Base-by-base conservation (phyloP, 2,797 vertebrate species). In the Sebastes minor region DNA sequence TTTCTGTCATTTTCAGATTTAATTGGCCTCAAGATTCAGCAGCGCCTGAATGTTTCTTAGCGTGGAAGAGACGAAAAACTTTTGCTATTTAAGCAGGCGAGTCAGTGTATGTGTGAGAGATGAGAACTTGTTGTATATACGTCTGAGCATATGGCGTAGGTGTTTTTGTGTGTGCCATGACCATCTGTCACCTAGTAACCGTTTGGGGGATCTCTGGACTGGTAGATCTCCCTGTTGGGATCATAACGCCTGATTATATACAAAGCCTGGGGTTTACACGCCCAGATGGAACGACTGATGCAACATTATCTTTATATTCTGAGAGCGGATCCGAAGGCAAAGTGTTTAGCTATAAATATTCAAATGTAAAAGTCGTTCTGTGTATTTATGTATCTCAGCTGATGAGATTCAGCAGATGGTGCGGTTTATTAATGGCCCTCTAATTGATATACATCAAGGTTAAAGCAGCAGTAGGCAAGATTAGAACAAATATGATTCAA, bases 171-270 rank as follows among this genome's bases (percentile, higher is more conserved):
- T 84, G 71, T 81, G 74, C 79, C 88, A 75, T 80, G 83, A 85
- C 93, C 93, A 95, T 94, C 93, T 95, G 95, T 94, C 88, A 90
- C 84, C 83, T 84, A 87, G 85, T 85, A 90, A 91, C 85, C 57
- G 83, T 91, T 88, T 83, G 78, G 71, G 53, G 86, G 88, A 90
- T 91, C 87, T 86, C 79, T 86, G 9, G 23, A 46, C 63, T 65
- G 81, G 86, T 90, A 86, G 78, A 87, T 87, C 68, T 87, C 86
- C 85, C 82, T 69, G 71, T 71, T 74, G 84, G 74, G 71, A 87
- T 89, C 82, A 81, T 84, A 84, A 83, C 71, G 78, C 71, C 79
- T 85, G 83, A 91, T 91, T 90, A 86, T 84, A 82, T 76, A 70
- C 79, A 87, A 91, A 83, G 78, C 46, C 78, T 64, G 66, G 83